phyloP scores from a whole-genome alignment of 2,888 invertebrate species.

The Osmoderma eremita region DNA sequence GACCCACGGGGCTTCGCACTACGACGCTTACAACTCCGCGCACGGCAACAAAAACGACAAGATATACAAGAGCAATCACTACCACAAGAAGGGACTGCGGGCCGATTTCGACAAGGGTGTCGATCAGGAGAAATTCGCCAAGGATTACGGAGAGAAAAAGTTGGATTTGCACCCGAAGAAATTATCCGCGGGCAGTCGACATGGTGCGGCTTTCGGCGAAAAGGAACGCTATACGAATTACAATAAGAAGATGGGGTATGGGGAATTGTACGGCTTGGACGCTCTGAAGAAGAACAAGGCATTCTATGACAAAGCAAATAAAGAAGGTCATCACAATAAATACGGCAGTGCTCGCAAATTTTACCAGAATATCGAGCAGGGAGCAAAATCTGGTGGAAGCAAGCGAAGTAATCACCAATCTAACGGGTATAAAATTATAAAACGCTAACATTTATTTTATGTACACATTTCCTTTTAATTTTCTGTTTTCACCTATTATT shows the following conservation, averaged over 20 bases:
- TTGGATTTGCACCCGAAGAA: constrained; percentile 1
- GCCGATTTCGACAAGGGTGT: constrained; percentile 13
- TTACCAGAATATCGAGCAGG: not conserved
- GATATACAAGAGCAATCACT: constrained; percentile 71
- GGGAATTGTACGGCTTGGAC: constrained; percentile 11
- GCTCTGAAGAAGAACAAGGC: constrained; percentile 8
- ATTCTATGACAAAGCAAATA: constrained; percentile 23
- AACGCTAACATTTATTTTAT: constrained; percentile 3
- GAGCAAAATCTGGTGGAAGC: not conserved
- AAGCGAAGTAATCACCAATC: constrained; percentile 8
- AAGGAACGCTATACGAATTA: constrained; percentile 64
- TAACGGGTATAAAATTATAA: constrained; percentile 5
- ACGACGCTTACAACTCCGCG: constrained; percentile 74
- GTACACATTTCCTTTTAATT: no score
- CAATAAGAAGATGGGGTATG: constrained; percentile 16
- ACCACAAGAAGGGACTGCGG: constrained; percentile 17
- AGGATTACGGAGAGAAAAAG: constrained; percentile 9
- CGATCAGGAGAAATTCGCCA: constrained; percentile 5
- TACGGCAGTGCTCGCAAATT: constrained; percentile 11
- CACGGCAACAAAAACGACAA: constrained; percentile 83
- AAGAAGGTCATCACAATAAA: constrained; percentile 17
- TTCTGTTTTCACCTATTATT: no score
- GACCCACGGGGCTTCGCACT: constrained; percentile 76
- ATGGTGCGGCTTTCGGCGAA: constrained; percentile 55
- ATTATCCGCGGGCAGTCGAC: not conserved